A percentile compares a stretch with the other conserved stretches of the same genome.
Evolutionary conservation across 2,888 invertebrate species (phyloP).

Genomic region (Blastobasis adustella): DNA sequence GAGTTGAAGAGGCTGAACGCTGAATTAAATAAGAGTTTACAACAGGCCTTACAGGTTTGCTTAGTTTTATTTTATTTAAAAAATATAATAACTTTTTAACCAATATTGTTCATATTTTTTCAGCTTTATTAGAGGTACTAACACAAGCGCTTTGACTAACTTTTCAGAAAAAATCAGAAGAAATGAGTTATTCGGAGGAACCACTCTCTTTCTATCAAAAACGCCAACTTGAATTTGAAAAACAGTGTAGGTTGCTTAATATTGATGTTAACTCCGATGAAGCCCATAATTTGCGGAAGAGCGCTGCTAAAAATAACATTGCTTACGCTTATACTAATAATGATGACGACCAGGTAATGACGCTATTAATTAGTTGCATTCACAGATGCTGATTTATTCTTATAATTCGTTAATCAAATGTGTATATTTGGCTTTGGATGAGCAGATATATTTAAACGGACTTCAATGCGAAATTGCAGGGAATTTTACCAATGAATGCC

Average conservation of each 20-base stretch:
- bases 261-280: conserved; percentile 57
- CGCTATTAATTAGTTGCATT: not conserved
- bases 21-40: conserved; percentile 84
- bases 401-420: too few relatives aligned
- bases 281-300: conserved; percentile 45
- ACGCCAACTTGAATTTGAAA: conserved; percentile 61
- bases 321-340: conserved; percentile 21
- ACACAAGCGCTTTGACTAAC: conserved; percentile 29
- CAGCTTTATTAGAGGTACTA: conserved; percentile 7
- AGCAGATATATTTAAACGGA: not conserved
- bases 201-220: conserved; percentile 66
- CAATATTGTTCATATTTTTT: not conserved
- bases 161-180: conserved; percentile 55
- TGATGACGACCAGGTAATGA: conserved; percentile 27
- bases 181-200: conserved; percentile 45
- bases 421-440: not conserved
- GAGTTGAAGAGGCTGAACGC: conserved; percentile 86
- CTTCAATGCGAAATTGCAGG: conserved; percentile 37
- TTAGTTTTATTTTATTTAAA: conserved; percentile 3
- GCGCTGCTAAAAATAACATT: conserved; percentile 45
- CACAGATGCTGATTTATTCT: too few relatives aligned
- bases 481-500: conserved; percentile 59
- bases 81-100: not conserved
- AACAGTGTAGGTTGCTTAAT: conserved; percentile 62
- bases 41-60: conserved; percentile 77